Evolutionary conservation across 2,797 vertebrate species (phyloP), one percentile per base, ranked within the genome.

Genomic region (Philypnodon macrostomus): DNA sequence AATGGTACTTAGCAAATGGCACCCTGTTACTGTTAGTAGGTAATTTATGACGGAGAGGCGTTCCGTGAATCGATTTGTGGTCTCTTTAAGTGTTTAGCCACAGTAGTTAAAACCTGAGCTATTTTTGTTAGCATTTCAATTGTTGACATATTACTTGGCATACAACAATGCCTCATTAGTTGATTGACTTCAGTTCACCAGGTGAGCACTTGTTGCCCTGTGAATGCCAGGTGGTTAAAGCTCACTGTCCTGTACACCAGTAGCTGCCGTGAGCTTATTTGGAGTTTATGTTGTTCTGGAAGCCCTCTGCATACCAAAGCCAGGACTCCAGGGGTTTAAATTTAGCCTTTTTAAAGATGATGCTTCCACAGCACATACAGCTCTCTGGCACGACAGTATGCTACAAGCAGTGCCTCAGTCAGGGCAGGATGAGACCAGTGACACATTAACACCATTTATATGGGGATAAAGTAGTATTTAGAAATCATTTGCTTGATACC

Each of bases 331-430:
- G 65, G 69, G 83, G 86, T 81, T 86, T 90, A 91, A 90, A 90
- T 89, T 90, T 91, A 91, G 89, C 80, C 83, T 82, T 84, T 87
- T 88, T 88, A 87, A 88, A 89, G 86, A 81, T 82, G 84, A 87
- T 89, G 87, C 87, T 81, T 88, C 85, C 85, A 85, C 85, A 77
- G 77, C 78, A 75, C 77, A 79, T 80, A 81, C 70, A 67, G 70
- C 81, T 75, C 55, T 58, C 77, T 85, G 87, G 77, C 86, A 83
- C 67, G 53, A 45, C 62, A 75, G 53, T 30, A 37, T 70, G 72
- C 33, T 68, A 42, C 60, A 56, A 64, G 38, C 54, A 65, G 61
- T 40, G 81, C 84, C 71, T 65, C 57, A 83, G 69, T 67, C 3
- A 7, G 47, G 42, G 48, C 62, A 67, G 55, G 64, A 62, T 40